Base-by-base conservation (phyloP, 2,888 invertebrate genomes). In the Eumerus sabulonum region DNA sequence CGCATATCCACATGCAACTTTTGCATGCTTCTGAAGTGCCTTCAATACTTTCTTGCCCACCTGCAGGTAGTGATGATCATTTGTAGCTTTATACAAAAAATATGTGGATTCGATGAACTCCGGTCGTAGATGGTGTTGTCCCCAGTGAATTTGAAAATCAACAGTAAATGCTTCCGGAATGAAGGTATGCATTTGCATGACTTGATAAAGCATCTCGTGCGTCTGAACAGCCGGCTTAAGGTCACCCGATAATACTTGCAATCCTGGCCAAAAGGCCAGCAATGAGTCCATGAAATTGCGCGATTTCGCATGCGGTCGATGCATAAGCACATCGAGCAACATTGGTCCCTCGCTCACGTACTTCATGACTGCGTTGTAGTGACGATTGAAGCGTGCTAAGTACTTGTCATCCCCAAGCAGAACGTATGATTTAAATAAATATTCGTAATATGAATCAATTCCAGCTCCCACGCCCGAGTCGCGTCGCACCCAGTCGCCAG, bases 381-480 rank as follows among this genome's bases (percentile, higher is more conserved):
- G 98, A 85, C 96, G 92, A 85, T 98, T 98, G 88, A 99, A 99
- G 82, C 99, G 92, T 48, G 96, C 94, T 83, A 99, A 90, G 88
- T 98, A 99, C 82, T 95, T 95, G 85, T 97, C 96, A 87, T 99
- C 98, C 0, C 96, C 95, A 4, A 99, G 91, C 63, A 99, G 91
- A 82, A 99, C 96, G 89, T 99, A 99, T 0, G 98, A 98, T 89
- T 99, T 99, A 35, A 99, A 92, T 82, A 98, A 95, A 89, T 99
- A 99, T 89, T 99, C 99, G 86, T 99, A 99, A 89, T 99, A 99
- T 0, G 98, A 98, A 90, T 99, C 99, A 83, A 99, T 98, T 19
- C 99, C 99, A 12, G 99, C 99, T n/a, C 99, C 99, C 7, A 99
- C 97, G 1, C 99, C 98, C 0, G 98, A 96, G 88, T 99, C 98